Evolutionary conservation across 2,113 vertebrate species (phyloP).

Genomic region (Heteronetta atricapilla): DNA sequence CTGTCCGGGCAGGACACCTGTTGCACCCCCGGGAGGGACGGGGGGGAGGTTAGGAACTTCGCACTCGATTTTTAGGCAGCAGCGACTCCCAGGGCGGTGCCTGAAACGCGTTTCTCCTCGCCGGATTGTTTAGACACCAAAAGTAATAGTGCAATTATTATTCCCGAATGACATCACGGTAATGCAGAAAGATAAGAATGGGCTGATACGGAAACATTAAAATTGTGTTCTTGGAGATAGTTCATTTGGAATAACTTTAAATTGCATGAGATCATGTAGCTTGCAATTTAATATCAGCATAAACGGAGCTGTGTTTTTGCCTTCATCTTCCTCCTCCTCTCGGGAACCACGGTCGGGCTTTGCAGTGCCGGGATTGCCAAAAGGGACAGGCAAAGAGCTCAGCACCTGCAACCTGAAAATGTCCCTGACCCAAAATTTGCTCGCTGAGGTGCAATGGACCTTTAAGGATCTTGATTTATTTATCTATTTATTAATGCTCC

Average conservation of each 20-base stretch:
- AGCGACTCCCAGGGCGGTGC: neutral
- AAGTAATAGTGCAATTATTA: conserved; percentile 42
- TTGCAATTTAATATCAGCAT: conserved; percentile 1
- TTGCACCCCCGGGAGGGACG: neutral
- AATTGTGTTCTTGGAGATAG: conserved; percentile 49
- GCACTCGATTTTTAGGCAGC: neutral
- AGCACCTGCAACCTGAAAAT: neutral
- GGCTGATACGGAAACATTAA: conserved; percentile 32
- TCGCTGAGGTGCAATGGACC: neutral
- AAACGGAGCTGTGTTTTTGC: conserved; percentile 23
- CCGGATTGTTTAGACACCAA: conserved; percentile 51
- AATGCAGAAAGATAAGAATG: conserved; percentile 44
- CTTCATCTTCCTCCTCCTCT: neutral
- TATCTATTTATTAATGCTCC: neutral
- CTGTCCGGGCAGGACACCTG: neutral
- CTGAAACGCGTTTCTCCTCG: neutral
- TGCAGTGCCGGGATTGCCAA: neutral
- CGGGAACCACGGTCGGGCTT: neutral
- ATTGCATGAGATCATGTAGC: conserved; percentile 55
- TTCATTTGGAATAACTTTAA: conserved; percentile 56
- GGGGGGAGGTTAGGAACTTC: neutral
- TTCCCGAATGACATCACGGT: conserved; percentile 53
- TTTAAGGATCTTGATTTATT: neutral
- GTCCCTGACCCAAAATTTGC: neutral
- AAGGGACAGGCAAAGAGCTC: neutral